Conservation (phyloP, 2,113 vertebrate genomes). For the Mesembrinibis cayennensis region DNA sequence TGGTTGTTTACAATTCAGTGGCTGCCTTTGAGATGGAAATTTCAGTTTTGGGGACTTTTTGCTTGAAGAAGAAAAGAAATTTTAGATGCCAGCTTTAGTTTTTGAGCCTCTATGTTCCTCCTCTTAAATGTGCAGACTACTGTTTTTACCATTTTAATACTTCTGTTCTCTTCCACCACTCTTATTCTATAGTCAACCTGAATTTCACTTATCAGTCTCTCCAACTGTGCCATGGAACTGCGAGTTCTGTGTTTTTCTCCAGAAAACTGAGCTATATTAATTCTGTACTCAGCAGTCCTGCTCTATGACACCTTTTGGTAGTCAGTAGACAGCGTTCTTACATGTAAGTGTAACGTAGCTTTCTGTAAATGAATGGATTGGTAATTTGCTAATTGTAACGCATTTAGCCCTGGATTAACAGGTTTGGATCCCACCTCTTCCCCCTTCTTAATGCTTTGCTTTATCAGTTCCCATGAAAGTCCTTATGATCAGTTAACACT, state of each 20-base stretch:
- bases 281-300: background rate
- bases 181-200: background rate
- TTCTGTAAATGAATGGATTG: background rate
- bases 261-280: background rate
- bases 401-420: background rate
- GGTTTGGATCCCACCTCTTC: background rate
- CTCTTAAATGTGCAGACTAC: background rate
- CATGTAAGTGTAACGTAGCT: background rate
- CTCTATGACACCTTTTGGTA: background rate
- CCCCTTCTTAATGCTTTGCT: background rate
- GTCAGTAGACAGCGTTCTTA: background rate
- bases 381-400: background rate
- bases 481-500: background rate
- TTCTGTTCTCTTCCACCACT: background rate
- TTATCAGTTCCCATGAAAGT: background rate
- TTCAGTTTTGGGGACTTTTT: background rate
- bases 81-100: background rate
- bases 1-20: background rate
- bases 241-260: background rate
- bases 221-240: background rate
- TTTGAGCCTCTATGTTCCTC: background rate
- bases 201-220: background rate
- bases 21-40: background rate
- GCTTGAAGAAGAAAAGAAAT: background rate
- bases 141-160: background rate